Evolutionary conservation across 2,113 vertebrate genomes (phyloP), one percentile per base, ranked within the genome.

Genomic region (Microtus oregoni): DNA sequence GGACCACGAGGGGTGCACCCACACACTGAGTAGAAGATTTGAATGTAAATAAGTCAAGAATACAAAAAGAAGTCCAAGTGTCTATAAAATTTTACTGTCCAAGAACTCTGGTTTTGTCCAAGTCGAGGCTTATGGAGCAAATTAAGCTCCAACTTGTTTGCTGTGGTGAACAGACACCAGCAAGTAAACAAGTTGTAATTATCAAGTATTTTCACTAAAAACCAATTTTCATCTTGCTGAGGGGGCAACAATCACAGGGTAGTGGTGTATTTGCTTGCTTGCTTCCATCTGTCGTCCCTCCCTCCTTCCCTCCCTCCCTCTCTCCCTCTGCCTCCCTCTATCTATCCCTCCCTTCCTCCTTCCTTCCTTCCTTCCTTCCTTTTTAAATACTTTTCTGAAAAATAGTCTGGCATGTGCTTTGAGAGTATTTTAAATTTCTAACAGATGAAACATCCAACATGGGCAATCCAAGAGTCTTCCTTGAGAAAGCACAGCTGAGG

Each of bases 11-110:
- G n/a, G n/a, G n/a, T n/a, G n/a, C n/a, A n/a, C n/a, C n/a, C n/a
- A n/a, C n/a, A n/a, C 95, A 89, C 50, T 65, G 61, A 97, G 87
- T 90, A 15, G 96, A 97, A 97, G 97, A 96, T 91, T 91, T 96
- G 81, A 97, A 70, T 96, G 67, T 77, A 97, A 97, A 96, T 73
- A 95, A 92, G 63, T 65, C 94, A 96, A 97, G 90, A 97, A 96
- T 81, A 52, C 30, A 75, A 86, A 95, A 89, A 77, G 7, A 47
- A 30, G 12, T 58, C 55, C 55, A 19, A 93, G 41, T 44, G 41
- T 95, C 89, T 93, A 35, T 73, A 68, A 96, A 98, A 92, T 85
- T 75, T 95, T 44, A 26, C 65, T 97, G 94, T 91, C 82, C 55
- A 22, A 78, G 65, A 95, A 76, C 65, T 79, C 65, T 20, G 14